Base-by-base conservation (phyloP, 2,888 invertebrate genomes). In the Pasiphila rectangulata region DNA sequence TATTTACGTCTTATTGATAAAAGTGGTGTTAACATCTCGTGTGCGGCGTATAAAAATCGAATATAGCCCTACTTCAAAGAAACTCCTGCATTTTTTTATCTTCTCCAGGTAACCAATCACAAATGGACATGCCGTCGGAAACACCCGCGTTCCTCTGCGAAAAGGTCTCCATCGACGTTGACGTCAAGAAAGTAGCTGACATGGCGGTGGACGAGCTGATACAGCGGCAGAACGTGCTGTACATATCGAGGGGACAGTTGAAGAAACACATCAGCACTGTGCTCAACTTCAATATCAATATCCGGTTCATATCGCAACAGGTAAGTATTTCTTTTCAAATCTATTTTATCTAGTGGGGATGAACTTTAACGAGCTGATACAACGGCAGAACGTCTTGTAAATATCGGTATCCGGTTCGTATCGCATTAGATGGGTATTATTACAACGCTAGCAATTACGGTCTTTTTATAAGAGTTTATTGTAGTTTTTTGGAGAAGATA, bases 81-180 rank as follows among this genome's bases (percentile, higher is more conserved):
- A n/a, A n/a, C n/a, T n/a, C n/a, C n/a, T n/a, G n/a, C n/a, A n/a
- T n/a, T n/a, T n/a, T n/a, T n/a, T n/a, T n/a, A n/a, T n/a, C 3
- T 13, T 13, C 7, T 13, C 32, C 61, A 86, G 89, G 76, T n/a
- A 75, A 65, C 44, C 67, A 72, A 9, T 48, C 67, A 4, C 80
- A 78, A 52, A 63, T 59, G 10, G 92, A 93, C 64, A 90, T 92
- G 52, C 90, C 91, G 2, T 70, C 93, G 36, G 95, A 96, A 71
- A 93, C 94, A 0, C 96, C 97, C 0, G 95, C 98, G 2, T 98
- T 98, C 84, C 90, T 97, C 1, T 98, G 98, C 78, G 97, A 98
- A 81, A 94, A 94, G 72, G 95, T 98, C 37, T 94, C 94, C 2
- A 92, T 98, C 17, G 97, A 97, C 73, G 91, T 97, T 59, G 97